Evolutionary conservation across 2,888 invertebrate genomes (phyloP).

Genomic region (Notodonta ziczac): DNA sequence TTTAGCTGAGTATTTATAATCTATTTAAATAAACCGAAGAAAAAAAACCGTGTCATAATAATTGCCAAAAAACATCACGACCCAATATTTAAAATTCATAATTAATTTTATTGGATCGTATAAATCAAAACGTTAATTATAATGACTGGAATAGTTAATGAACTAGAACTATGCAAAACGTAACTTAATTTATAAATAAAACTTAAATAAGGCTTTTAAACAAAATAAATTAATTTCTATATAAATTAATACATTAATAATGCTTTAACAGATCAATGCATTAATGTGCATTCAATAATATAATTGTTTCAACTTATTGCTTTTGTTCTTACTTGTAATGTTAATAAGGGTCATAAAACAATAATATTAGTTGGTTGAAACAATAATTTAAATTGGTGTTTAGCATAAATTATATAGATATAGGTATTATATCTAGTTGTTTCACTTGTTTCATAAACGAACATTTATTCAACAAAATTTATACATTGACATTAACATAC

Average conservation of each 20-base stretch:
- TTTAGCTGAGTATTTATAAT: too few relatives aligned
- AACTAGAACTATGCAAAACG: slow-evolving; percentile 10
- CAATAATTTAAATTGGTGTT: too few relatives aligned
- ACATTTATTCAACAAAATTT: too few relatives aligned
- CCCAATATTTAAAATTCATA: background rate
- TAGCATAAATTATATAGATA: too few relatives aligned
- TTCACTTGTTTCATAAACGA: too few relatives aligned
- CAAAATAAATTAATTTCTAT: slow-evolving; percentile 17
- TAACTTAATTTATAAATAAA: slow-evolving; percentile 6
- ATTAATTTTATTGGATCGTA: slow-evolving; percentile 1
- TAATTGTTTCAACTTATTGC: too few relatives aligned
- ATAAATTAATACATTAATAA: slow-evolving; percentile 24
- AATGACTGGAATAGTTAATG: slow-evolving; percentile 1
- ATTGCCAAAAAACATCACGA: background rate
- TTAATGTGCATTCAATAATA: too few relatives aligned
- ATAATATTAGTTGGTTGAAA: too few relatives aligned
- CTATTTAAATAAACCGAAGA: too few relatives aligned
- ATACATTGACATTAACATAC: too few relatives aligned
- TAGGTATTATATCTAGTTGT: too few relatives aligned
- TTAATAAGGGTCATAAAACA: background rate
- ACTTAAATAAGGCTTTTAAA: background rate
- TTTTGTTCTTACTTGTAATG: background rate
- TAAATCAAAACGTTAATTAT: background rate
- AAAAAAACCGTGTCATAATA: background rate
- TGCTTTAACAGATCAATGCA: too few relatives aligned